Evolutionary conservation across 2,888 invertebrate species (phyloP).

Genomic region (Erebia aethiops): DNA sequence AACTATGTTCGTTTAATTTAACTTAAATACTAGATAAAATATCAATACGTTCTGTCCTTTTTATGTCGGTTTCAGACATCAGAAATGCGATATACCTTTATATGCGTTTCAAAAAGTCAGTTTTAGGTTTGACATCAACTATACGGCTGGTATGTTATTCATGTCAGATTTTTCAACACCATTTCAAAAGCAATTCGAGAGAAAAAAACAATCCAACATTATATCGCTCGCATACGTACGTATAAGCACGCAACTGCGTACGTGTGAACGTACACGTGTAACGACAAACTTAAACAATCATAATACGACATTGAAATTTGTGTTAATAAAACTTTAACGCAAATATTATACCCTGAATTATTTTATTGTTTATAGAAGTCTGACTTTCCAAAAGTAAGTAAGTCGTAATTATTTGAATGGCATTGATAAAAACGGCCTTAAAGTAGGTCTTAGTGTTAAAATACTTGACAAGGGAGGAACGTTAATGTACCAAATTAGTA

Average conservation of each 20-base stretch:
- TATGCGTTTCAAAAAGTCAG: neutral
- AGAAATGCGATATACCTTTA: neutral
- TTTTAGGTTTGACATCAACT: no score
- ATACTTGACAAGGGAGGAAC: no score
- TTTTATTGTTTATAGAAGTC: neutral
- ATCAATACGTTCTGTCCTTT: no score
- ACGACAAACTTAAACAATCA: neutral
- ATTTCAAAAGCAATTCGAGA: neutral
- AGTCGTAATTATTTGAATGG: neutral
- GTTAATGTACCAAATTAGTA: no score
- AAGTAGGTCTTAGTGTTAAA: no score
- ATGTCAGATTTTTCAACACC: neutral
- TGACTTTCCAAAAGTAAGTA: no score
- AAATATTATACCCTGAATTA: no score
- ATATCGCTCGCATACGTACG: neutral
- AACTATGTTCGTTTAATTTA: no score
- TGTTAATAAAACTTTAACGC: neutral
- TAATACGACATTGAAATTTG: neutral
- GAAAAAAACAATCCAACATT: conserved; percentile 27
- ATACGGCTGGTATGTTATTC: neutral
- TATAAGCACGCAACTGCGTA: conserved; percentile 24
- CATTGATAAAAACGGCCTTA: neutral
- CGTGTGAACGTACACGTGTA: conserved; percentile 17
- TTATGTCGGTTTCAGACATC: no score
- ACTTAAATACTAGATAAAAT: no score